Evolutionary conservation across 2,113 vertebrate species (phyloP), one percentile per base, ranked within the genome.

Genomic region (Melanostigma gelatinosum): DNA sequence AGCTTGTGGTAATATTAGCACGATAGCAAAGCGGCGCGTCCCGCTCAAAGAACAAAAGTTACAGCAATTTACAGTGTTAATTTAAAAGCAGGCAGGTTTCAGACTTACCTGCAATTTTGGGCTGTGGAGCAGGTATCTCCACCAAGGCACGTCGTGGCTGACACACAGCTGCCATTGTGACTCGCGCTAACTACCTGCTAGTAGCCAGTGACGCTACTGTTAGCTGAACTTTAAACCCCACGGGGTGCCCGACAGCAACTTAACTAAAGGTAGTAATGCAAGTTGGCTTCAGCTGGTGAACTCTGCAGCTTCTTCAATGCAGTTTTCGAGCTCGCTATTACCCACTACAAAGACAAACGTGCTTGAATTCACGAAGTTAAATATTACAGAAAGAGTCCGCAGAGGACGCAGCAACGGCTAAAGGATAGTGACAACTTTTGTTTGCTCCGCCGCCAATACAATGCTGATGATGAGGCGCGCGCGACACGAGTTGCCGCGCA

Each of bases 91-190:
- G 7, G 8, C 13, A 1, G 0, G 2, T 65, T 8, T 27, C 5
- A 13, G 5, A 75, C 90, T 83, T 80, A 95, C 94, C 92, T 74
- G 91, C 83, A 24, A 90, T 92, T 87, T 94, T 94, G 1, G 94
- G 94, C 58, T 95, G 95, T 0, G 94, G 94, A 3, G 92, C 86
- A 40, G 93, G 92, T 40, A 95, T 95, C 79, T 95, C 94, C 82
- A 94, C 72, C 80, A 95, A 57, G 27, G 86, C 94, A 20, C 90
- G 93, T 85, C 94, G 83, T 8, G 86, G 73, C 22, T 91, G 90
- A 67, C 87, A 92, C 16, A 91, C 44, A 1, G 91, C 80, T 69
- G 87, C 91, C 94, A 95, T 94, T 15, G 48, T 79, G 42, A 22
- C 4, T 2, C 22, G 22, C 36, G 86, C 71, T 88, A 84, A 64